phyloP scores from a whole-genome alignment of 2,113 vertebrate genomes.

The Callocephalon fimbriatum region DNA sequence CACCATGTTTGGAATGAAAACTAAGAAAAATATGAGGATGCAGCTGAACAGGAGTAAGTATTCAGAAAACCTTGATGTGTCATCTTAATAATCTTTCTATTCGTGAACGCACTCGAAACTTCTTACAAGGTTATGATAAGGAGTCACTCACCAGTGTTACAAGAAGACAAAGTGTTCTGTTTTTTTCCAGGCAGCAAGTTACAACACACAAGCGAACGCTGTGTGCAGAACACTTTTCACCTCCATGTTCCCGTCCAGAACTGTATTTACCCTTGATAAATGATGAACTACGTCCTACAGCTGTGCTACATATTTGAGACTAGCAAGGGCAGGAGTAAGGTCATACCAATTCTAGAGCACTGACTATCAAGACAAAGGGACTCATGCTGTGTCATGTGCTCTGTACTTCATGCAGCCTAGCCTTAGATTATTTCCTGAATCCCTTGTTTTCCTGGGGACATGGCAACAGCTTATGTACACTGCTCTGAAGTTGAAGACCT shows the following conservation, averaged over 20 bases:
- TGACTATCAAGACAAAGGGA: neutral
- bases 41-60: neutral
- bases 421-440: neutral
- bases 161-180: slow-evolving; percentile 37
- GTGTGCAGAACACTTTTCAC: slow-evolving; percentile 34
- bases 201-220: neutral
- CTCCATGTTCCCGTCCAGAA: slow-evolving; percentile 32
- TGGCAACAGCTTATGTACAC: neutral
- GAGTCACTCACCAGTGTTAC: slow-evolving; percentile 16
- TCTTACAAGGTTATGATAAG: slow-evolving; percentile 32
- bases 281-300: slow-evolving; percentile 24
- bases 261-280: slow-evolving; percentile 56
- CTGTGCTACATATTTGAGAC: slow-evolving; percentile 49
- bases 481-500: neutral
- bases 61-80: slow-evolving; percentile 38
- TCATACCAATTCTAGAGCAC: neutral
- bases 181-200: slow-evolving; percentile 37
- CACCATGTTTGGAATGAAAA: slow-evolving; percentile 6
- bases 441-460: neutral
- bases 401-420: neutral
- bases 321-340: slow-evolving; percentile 32
- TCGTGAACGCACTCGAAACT: slow-evolving; percentile 23
- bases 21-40: neutral
- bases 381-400: neutral
- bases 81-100: slow-evolving; percentile 42